Conservation (phyloP, 2,888 invertebrate species). For the Laspeyria flexula region DNA sequence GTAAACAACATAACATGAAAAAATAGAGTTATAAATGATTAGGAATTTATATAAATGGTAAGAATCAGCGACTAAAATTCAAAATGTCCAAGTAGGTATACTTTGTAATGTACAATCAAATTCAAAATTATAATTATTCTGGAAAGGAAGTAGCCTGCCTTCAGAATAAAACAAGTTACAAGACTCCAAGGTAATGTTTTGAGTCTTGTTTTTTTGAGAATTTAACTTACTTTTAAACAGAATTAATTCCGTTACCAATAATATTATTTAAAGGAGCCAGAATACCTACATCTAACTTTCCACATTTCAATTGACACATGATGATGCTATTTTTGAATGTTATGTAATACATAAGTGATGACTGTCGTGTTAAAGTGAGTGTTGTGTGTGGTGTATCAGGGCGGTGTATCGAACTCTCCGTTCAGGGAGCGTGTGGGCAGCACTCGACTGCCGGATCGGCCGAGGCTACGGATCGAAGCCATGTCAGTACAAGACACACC, state of each 20-base stretch:
- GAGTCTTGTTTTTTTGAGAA: too few relatives aligned
- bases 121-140: too few relatives aligned
- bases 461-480: slow-evolving; percentile 93
- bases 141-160: too few relatives aligned
- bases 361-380: slow-evolving; percentile 59
- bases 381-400: slow-evolving; percentile 78
- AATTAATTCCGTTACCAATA: too few relatives aligned
- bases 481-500: slow-evolving; percentile 75
- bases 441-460: slow-evolving; percentile 94
- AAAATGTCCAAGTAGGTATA: background rate
- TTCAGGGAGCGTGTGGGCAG: slow-evolving; percentile 96
- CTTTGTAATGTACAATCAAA: slow-evolving; percentile 6
- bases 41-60: background rate
- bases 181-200: too few relatives aligned
- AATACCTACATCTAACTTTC: too few relatives aligned
- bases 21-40: slow-evolving; percentile 28
- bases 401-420: slow-evolving; percentile 90
- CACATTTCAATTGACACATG: too few relatives aligned
- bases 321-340: slow-evolving; percentile 27
- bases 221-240: background rate
- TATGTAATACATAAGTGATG: slow-evolving; percentile 21
- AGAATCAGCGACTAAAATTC: too few relatives aligned
- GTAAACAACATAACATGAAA: slow-evolving; percentile 13
- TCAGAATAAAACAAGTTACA: too few relatives aligned
- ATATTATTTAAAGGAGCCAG: too few relatives aligned